These are phyloP conservation scores for Microctonus hyperodae DNA, from an alignment of 2,888 invertebrate genomes.

Conservation along the genomic window DNA sequence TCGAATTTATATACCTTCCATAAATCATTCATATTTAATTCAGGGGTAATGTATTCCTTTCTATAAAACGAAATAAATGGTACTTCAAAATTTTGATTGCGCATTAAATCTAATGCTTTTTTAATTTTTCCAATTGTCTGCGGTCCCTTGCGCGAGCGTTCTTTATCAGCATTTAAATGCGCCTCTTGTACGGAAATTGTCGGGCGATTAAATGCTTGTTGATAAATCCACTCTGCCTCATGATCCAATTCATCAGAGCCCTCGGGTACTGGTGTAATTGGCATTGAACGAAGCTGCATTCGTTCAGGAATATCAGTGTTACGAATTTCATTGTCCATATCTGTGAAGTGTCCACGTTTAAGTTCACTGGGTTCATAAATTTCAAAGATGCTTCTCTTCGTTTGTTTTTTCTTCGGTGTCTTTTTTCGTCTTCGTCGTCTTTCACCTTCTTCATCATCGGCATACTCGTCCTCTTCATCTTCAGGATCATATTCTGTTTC, in stretches of 20 bases:
- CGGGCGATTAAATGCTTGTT: slow-evolving; percentile 87
- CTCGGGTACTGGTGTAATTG: slow-evolving; percentile 82
- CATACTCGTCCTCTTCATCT: slow-evolving; percentile 81
- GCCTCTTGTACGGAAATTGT: slow-evolving; percentile 82
- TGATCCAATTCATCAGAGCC: slow-evolving; percentile 88
- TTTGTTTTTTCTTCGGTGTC: slow-evolving; percentile 76
- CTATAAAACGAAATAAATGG: slow-evolving; percentile 99
- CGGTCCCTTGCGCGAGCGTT: slow-evolving; percentile 70
- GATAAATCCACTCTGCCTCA: slow-evolving; percentile 98
- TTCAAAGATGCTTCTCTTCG: slow-evolving; percentile 88
- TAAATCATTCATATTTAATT: slow-evolving; percentile 91
- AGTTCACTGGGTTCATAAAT: slow-evolving; percentile 98
- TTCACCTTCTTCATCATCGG: slow-evolving; percentile 72
- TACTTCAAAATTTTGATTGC: slow-evolving; percentile 94
- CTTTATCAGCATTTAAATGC: slow-evolving; percentile 65
- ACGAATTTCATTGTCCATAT: slow-evolving; percentile 89
- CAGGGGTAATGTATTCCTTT: slow-evolving; percentile 96
- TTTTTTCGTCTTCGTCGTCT: slow-evolving; percentile 77
- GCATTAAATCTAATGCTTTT: slow-evolving; percentile 93
- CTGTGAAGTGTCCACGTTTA: slow-evolving; percentile 94
- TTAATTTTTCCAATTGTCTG: slow-evolving; percentile 87
- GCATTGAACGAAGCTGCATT: slow-evolving; percentile 89
- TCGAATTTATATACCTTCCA: slow-evolving; percentile 99
- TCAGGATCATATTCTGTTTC: slow-evolving; percentile 88
- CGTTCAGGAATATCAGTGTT: slow-evolving; percentile 90